These are phyloP conservation scores for Saturnia pavonia DNA, from an alignment of 2,888 invertebrate species.

Conservation along the genomic window DNA sequence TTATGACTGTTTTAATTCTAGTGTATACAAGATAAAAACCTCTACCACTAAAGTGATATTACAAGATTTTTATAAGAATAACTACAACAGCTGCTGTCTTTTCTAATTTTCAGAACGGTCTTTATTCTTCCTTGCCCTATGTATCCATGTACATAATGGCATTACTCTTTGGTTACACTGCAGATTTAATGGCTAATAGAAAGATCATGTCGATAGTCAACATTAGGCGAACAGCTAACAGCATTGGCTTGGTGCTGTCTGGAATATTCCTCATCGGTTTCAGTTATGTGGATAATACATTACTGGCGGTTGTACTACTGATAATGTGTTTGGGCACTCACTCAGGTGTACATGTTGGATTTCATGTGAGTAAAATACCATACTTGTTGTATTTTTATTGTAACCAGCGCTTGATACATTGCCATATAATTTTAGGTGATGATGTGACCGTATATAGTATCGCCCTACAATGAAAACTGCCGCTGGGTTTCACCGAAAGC, in stretches of 20 bases:
- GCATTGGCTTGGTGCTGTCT: constrained; percentile 64
- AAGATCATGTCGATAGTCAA: constrained; percentile 53
- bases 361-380: constrained; percentile 67
- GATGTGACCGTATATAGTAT: not conserved
- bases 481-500: too few relatives aligned
- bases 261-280: constrained; percentile 72
- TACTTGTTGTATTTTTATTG: not conserved
- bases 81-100: not conserved
- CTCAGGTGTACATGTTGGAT: constrained; percentile 83
- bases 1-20: not conserved
- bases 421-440: not conserved
- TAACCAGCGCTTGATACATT: not conserved
- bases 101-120: constrained; percentile 62
- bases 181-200: constrained; percentile 50
- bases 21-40: not conserved
- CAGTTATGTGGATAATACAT: constrained; percentile 60
- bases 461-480: not conserved
- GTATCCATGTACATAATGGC: constrained; percentile 73
- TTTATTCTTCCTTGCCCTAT: constrained; percentile 78
- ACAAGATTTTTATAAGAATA: not conserved
- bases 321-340: constrained; percentile 82
- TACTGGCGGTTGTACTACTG: constrained; percentile 75
- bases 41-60: not conserved
- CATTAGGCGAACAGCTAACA: constrained; percentile 62
- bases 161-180: constrained; percentile 51